These are phyloP conservation scores for Leptinotarsa defecta DNA, from an alignment of 1,140 invertebrate species.

Conservation along the genomic window DNA sequence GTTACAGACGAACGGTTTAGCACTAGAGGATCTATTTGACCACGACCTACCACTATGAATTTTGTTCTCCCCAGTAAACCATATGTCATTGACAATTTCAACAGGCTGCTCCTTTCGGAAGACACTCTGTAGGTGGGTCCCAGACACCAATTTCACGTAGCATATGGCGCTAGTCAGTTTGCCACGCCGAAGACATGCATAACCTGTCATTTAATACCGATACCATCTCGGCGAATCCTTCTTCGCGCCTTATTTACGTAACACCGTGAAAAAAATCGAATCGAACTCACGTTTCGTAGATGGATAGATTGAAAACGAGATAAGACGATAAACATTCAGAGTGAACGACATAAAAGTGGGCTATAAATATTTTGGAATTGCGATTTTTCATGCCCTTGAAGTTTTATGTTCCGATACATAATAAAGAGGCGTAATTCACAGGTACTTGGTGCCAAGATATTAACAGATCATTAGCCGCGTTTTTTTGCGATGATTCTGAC, in stretches of 20 bases:
- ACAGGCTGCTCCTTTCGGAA: not conserved
- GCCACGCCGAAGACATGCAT: conserved; percentile 4
- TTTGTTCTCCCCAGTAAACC: too few species aligned
- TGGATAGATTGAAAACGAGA: conserved; percentile 6
- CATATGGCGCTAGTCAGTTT: not conserved
- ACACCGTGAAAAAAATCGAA: conserved; percentile 8
- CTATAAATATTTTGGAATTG: conserved; percentile 2
- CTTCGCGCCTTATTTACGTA: conserved; percentile 3
- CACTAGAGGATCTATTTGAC: too few species aligned
- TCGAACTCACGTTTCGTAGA: not conserved
- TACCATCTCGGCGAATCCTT: conserved; percentile 2
- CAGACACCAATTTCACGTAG: conserved; percentile 5
- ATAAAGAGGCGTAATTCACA: not conserved
- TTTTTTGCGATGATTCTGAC: too few species aligned
- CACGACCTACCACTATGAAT: too few species aligned
- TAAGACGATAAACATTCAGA: conserved; percentile 3
- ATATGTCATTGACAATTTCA: too few species aligned
- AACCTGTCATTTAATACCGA: not conserved
- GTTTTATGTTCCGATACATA: not conserved
- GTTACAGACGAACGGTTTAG: too few species aligned
- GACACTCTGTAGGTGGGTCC: not conserved
- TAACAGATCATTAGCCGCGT: too few species aligned
- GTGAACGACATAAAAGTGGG: conserved; percentile 5
- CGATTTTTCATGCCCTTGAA: not conserved
- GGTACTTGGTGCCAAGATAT: too few species aligned